phyloP scores from a whole-genome alignment of 2,113 vertebrate species.

The Melanerpes formicivorus region DNA sequence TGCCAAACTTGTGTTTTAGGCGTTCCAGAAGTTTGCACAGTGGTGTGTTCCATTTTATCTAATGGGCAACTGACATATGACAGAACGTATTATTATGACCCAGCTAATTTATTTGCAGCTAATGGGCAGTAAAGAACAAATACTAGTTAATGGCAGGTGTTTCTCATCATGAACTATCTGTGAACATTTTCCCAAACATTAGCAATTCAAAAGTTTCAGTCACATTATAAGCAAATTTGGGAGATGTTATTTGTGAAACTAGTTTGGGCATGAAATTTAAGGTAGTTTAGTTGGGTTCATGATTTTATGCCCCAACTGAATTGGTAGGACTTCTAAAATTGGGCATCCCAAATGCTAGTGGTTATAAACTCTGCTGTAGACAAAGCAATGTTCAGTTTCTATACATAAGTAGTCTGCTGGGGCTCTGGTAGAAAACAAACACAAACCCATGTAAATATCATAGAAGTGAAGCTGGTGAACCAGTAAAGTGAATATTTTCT shows the following conservation, averaged over 20 bases:
- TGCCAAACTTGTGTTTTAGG: background rate
- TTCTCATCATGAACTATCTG: background rate
- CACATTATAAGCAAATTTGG: background rate
- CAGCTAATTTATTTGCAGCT: background rate
- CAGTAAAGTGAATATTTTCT: background rate
- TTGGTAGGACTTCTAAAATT: background rate
- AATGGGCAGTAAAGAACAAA: background rate
- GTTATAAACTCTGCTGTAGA: background rate
- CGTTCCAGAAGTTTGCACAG: background rate
- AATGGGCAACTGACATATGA: background rate
- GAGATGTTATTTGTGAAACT: background rate
- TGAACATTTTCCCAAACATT: background rate
- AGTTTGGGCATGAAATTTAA: background rate
- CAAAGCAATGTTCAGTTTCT: background rate
- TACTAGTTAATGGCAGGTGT: background rate
- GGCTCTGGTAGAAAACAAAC: background rate
- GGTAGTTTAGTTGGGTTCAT: background rate
- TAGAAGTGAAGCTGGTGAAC: background rate
- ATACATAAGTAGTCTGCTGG: background rate
- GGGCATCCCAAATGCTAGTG: background rate
- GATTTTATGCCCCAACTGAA: background rate
- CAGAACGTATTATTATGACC: background rate
- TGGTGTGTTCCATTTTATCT: background rate
- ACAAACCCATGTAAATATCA: background rate
- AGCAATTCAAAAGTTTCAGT: background rate